phyloP scores from a whole-genome alignment of 2,113 vertebrate species.

The Connochaetes taurinus region DNA sequence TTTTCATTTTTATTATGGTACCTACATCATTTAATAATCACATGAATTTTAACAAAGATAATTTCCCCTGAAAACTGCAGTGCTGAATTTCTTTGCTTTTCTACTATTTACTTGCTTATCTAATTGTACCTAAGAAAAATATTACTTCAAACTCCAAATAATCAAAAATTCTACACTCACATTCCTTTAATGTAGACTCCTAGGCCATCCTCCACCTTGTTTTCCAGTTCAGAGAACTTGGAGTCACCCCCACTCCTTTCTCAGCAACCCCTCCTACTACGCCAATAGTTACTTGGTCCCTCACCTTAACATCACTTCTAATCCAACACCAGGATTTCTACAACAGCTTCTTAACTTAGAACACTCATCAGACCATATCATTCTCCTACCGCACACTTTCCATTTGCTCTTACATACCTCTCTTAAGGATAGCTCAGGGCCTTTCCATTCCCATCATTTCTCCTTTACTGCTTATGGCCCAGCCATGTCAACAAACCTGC shows the following conservation, averaged over 20 bases:
- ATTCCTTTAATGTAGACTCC: background rate
- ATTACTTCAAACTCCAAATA: background rate
- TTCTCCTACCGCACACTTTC: background rate
- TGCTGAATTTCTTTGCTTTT: background rate
- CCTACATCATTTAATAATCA: background rate
- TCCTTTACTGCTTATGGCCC: background rate
- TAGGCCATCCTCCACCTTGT: background rate
- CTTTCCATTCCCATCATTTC: background rate
- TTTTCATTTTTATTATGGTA: background rate
- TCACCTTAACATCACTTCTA: background rate
- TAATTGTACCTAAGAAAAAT: background rate
- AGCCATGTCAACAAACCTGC: background rate
- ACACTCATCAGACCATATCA: background rate
- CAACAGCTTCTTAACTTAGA: background rate
- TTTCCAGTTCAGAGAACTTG: background rate
- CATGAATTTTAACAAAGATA: background rate
- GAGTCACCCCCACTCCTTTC: background rate
- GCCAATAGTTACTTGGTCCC: background rate
- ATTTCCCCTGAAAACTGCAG: background rate
- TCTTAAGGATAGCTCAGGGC: background rate
- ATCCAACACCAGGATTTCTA: background rate
- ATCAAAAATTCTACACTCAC: background rate
- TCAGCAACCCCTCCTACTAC: background rate
- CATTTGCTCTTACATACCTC: background rate
- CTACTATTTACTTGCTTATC: background rate